A percentile compares a stretch with the other conserved stretches of the same genome.
These are phyloP conservation scores for Venustoraphidia nigricollis DNA, from an alignment of 2,888 invertebrate species.

Conservation along the genomic window DNA sequence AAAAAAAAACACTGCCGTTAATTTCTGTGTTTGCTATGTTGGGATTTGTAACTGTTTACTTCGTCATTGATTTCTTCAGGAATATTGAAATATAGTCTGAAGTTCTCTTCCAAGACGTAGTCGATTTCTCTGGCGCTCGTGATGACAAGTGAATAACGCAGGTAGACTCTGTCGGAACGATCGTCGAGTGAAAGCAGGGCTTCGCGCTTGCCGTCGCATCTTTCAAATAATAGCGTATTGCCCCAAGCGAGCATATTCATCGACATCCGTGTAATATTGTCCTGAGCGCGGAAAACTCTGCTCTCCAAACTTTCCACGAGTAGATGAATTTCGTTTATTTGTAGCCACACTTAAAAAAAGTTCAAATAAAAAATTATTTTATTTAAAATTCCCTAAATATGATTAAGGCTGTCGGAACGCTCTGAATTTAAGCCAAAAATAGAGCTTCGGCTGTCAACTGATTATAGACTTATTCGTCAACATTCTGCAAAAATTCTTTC, in stretches of 20 bases:
- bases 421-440: too few species aligned
- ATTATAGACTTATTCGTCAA: too few species aligned
- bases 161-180: slow-evolving; percentile 33
- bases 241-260: slow-evolving; percentile 54
- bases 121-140: slow-evolving; percentile 39
- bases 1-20: not conserved
- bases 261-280: slow-evolving; percentile 42
- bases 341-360: slow-evolving; percentile 38
- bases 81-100: slow-evolving; percentile 52
- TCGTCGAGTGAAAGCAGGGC: slow-evolving; percentile 38
- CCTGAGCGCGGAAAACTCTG: slow-evolving; percentile 49
- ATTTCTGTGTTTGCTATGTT: too few species aligned
- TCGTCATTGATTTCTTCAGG: slow-evolving; percentile 14
- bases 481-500: too few species aligned
- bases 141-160: slow-evolving; percentile 32
- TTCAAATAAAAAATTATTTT: not conserved
- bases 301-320: slow-evolving; percentile 56
- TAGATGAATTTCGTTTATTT: slow-evolving; percentile 50
- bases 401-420: too few species aligned
- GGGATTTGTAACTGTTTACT: too few species aligned
- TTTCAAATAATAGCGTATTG: slow-evolving; percentile 52
- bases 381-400: too few species aligned
- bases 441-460: too few species aligned
- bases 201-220: slow-evolving; percentile 49
- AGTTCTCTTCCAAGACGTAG: slow-evolving; percentile 44